Evolutionary conservation across 2,797 vertebrate species (phyloP).

Genomic region (Phoebastria nigripes): DNA sequence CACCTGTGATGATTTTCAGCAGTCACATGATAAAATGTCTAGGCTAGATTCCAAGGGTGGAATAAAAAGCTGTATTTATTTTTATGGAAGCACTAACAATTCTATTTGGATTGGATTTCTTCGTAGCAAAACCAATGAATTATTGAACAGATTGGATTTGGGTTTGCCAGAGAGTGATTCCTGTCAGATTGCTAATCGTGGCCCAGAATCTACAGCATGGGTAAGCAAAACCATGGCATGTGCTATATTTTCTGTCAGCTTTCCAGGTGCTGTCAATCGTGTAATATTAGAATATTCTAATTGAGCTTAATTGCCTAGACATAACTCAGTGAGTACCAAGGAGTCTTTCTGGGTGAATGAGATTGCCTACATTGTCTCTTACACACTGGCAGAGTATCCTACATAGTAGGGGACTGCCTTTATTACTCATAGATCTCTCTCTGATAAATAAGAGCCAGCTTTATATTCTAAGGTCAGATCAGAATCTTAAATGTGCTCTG

Average conservation of each 20-base stretch:
- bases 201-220: conserved; percentile 40
- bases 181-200: not conserved
- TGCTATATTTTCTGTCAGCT: not conserved
- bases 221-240: conserved; percentile 50
- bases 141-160: conserved; percentile 61
- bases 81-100: conserved; percentile 50
- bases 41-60: conserved; percentile 24
- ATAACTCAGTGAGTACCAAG: not conserved
- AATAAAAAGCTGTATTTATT: conserved; percentile 29
- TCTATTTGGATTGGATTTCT: conserved; percentile 61
- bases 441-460: not conserved
- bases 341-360: not conserved
- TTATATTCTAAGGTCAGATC: not conserved
- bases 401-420: not conserved
- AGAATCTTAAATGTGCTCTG: not conserved
- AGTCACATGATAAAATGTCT: not conserved
- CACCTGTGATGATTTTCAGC: not conserved
- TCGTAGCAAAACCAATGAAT: conserved; percentile 67
- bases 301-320: not conserved
- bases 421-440: not conserved
- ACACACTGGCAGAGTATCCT: not conserved
- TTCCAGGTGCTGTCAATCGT: conserved; percentile 33
- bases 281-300: conserved; percentile 1
- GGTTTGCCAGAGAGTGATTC: not conserved
- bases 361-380: not conserved